Conservation (phyloP, 2,797 vertebrate species). For the Cossypha caffra region DNA sequence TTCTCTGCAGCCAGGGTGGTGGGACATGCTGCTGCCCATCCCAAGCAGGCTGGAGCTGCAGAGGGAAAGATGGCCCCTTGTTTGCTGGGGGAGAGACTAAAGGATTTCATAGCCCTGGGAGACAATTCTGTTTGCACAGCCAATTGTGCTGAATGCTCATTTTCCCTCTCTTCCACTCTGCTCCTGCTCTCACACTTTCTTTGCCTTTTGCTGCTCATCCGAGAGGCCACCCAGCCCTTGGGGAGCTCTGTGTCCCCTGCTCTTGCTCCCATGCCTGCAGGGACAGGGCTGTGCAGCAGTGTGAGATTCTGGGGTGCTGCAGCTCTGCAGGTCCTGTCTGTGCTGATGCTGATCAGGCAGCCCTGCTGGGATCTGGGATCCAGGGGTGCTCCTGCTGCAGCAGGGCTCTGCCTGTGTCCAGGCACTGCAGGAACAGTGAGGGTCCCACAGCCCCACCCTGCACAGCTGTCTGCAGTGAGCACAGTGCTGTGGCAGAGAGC, state of each 20-base stretch:
- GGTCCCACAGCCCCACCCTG: not conserved
- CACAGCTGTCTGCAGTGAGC: not conserved
- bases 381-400: not conserved
- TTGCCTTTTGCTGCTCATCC: not conserved
- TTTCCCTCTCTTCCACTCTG: not conserved
- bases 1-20: not conserved
- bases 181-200: not conserved
- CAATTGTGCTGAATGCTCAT: not conserved
- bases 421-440: not conserved
- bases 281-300: not conserved
- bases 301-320: fast-evolving
- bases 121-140: not conserved
- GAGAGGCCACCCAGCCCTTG: not conserved
- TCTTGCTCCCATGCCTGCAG: fast-evolving
- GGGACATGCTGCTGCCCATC: not conserved
- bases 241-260: not conserved
- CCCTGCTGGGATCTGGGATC: not conserved
- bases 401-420: not conserved
- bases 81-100: not conserved
- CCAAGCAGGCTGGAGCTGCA: not conserved
- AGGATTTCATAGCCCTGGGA: not conserved
- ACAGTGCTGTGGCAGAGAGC: not conserved
- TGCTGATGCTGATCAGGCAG: not conserved
- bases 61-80: not conserved
- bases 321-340: not conserved